These are phyloP conservation scores for Bombus sibiricus DNA, from an alignment of 1,140 invertebrate genomes.

Conservation along the genomic window DNA sequence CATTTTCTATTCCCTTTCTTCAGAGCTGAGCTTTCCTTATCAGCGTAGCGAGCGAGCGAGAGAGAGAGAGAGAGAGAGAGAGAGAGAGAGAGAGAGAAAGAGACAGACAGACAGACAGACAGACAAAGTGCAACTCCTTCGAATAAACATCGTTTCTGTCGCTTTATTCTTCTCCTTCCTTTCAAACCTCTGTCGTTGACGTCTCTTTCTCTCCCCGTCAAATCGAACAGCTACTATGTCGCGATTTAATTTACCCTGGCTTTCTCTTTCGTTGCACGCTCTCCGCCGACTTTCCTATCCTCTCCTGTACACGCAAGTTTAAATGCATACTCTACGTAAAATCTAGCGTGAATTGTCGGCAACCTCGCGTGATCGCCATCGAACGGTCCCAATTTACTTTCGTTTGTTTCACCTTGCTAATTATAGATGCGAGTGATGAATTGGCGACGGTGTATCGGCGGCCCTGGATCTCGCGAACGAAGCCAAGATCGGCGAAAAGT, in stretches of 20 bases:
- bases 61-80: too few relatives aligned
- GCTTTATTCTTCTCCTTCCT: not conserved
- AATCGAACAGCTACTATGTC: not conserved
- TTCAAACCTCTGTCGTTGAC: not conserved
- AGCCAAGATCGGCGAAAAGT: conserved; percentile 28
- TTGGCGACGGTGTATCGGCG: not conserved
- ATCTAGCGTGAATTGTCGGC: not conserved
- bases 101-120: too few relatives aligned
- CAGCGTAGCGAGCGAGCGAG: too few relatives aligned
- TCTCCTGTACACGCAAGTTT: not conserved
- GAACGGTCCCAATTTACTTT: not conserved
- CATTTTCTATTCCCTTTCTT: not conserved
- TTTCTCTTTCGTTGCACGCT: not conserved
- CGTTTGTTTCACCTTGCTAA: conserved; percentile 1
- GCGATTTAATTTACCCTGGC: not conserved
- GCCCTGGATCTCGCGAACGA: conserved; percentile 33
- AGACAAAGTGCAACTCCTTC: not conserved
- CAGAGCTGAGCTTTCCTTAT: not conserved
- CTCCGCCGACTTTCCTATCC: not conserved
- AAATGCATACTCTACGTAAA: not conserved
- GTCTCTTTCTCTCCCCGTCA: not conserved
- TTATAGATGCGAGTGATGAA: not conserved
- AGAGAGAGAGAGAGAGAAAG: too few relatives aligned
- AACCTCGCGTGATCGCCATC: not conserved
- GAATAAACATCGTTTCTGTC: not conserved